Base-by-base conservation (phyloP, 2,797 vertebrate genomes). In the Valencia hispanica region DNA sequence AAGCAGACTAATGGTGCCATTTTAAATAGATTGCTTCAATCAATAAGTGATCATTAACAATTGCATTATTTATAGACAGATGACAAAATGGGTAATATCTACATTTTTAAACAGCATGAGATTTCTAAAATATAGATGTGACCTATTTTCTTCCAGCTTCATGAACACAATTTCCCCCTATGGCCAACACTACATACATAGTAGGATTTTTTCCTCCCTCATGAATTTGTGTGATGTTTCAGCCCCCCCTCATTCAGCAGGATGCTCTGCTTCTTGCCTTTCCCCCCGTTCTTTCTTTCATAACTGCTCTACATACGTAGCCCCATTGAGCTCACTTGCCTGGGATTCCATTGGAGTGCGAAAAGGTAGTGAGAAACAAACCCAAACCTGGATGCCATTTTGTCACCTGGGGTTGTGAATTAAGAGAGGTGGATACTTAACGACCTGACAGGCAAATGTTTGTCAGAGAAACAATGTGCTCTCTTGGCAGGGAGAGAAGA, bases 41-140 rank as follows among this genome's bases (percentile, higher is more conserved):
- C 94, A 95, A 94, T 96, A 95, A 92, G 94, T 94, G 93, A 94
- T 96, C 86, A 91, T 85, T 88, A 84, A 2, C 74, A 80, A 85
- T n/a, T 96, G 83, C 76, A 95, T 96, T 94, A 95, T 96, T 96
- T 92, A 95, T 92, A 43, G 65, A 84, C 83, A 76, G 77, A 88
- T 86, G 71, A 83, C 86, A 79, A 72, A 50, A 74, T 34, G 57
- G 36, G 72, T 88, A 82, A 85, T 83, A 90, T 91, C 86, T 92
- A 74, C 85, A 90, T 90, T 91, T 92, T 89, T 89, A 92, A 91
- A 92, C 90, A 85, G 79, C 70, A 48, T 85, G 86, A 88, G 86
- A 91, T 88, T 88, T 89, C 77, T 92, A 91, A 91, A 90, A 90
- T 86, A 91, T 91, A 89, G 87, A 90, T 90, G 88, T 90, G 90